phyloP scores from a whole-genome alignment of 2,113 vertebrate species.

The Eublepharis macularius region DNA sequence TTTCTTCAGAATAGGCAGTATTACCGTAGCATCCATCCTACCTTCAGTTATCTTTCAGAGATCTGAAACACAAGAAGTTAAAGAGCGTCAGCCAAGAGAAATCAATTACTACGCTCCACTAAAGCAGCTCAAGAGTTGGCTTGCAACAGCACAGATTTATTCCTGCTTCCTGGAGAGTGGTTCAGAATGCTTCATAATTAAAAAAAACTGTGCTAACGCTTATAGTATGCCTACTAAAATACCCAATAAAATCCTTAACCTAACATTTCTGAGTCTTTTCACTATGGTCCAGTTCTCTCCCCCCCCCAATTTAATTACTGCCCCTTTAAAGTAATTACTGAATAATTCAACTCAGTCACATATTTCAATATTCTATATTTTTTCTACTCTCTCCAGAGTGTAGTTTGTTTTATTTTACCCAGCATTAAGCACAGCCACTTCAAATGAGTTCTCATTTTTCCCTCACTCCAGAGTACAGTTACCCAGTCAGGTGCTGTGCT shows the following conservation, averaged over 20 bases:
- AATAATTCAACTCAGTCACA: not conserved
- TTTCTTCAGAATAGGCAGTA: conserved; percentile 94
- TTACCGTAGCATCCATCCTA: conserved; percentile 90
- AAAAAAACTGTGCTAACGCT: not conserved
- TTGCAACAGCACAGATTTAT: not conserved
- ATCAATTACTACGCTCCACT: not conserved
- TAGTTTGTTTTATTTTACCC: not conserved
- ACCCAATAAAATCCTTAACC: not conserved
- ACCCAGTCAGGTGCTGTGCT: not conserved
- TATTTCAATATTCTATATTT: not conserved
- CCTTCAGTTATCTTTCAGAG: conserved; percentile 44
- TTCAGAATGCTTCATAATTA: not conserved
- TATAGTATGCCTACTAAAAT: not conserved
- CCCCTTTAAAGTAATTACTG: not conserved
- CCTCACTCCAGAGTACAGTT: not conserved
- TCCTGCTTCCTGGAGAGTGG: not conserved
- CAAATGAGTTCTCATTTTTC: not conserved
- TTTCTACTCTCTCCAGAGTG: not conserved
- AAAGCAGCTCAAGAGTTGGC: not conserved
- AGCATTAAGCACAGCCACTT: not conserved
- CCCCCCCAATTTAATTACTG: not conserved
- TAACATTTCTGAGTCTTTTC: not conserved
- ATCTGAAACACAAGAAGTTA: conserved; percentile 72
- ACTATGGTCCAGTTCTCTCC: not conserved
- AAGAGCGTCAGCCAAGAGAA: conserved; percentile 36